Evolutionary conservation across 1,140 invertebrate genomes (phyloP).

Genomic region (Dreissena polymorpha): DNA sequence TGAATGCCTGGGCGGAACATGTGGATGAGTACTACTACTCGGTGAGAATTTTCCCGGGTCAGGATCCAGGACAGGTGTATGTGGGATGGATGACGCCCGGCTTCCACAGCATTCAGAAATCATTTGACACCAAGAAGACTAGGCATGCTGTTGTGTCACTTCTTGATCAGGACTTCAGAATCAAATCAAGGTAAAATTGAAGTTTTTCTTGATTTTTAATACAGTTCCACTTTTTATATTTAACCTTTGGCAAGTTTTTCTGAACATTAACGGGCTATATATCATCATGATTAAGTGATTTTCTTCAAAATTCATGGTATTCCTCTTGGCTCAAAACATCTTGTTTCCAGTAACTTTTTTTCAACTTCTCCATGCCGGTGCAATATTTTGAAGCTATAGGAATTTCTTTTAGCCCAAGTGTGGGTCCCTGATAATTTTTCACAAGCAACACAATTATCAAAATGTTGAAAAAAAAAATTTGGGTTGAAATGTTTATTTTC

Average conservation of each 20-base stretch:
- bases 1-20: constrained; percentile 85
- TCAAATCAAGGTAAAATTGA: constrained; percentile 78
- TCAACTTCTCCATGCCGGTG: no score
- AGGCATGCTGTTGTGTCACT: constrained; percentile 90
- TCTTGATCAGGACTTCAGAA: constrained; percentile 78
- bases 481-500: no score
- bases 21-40: constrained; percentile 99
- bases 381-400: no score
- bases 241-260: not conserved
- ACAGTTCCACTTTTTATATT: not conserved
- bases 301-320: no score
- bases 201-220: not conserved
- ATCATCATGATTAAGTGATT: no score
- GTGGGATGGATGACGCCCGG: constrained; percentile 99
- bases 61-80: constrained; percentile 96
- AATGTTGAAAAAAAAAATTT: no score
- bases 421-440: no score
- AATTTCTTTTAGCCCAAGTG: no score
- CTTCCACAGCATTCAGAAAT: constrained; percentile 91
- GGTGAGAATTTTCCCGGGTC: constrained; percentile 93
- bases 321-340: no score
- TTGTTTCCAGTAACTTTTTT: no score
- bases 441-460: no score
- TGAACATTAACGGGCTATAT: no score
- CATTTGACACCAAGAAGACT: constrained; percentile 94